Conservation (phyloP, 2,888 invertebrate genomes). For the Drosophila leonis region DNA sequence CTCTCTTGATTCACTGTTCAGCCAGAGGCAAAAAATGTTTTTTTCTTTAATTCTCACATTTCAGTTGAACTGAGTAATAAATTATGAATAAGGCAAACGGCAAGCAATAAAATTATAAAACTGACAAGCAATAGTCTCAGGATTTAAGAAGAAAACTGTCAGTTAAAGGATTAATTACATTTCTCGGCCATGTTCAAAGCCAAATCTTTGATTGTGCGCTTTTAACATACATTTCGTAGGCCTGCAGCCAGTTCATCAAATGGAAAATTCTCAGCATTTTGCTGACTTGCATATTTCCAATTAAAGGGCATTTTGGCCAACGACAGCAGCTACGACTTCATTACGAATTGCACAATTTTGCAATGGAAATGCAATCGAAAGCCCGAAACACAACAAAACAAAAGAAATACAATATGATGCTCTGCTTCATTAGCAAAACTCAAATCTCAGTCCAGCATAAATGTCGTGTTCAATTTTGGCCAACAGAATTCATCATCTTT, state of each 20-base stretch:
- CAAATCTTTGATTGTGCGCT: neutral
- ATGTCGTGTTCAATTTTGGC: constrained; percentile 68
- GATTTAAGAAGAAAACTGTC: constrained; percentile 9
- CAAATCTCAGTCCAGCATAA: constrained; percentile 27
- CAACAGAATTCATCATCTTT: constrained; percentile 56
- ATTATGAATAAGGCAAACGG: constrained; percentile 13
- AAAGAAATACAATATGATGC: constrained; percentile 44
- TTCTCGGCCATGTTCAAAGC: neutral
- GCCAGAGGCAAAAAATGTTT: constrained; percentile 50
- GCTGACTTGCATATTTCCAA: constrained; percentile 12
- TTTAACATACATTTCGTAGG: constrained; percentile 7
- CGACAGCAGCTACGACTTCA: constrained; percentile 25
- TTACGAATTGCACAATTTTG: constrained; percentile 13
- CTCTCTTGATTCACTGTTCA: constrained; percentile 9
- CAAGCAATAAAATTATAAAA: constrained; percentile 8
- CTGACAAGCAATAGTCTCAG: neutral
- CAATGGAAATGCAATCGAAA: constrained; percentile 20
- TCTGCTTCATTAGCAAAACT: constrained; percentile 60
- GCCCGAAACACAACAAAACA: constrained; percentile 11
- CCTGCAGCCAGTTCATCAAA: constrained; percentile 12
- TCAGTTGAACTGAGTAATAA: constrained; percentile 11
- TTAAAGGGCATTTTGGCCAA: constrained; percentile 30
- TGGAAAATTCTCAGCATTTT: constrained; percentile 8
- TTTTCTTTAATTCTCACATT: constrained; percentile 20
- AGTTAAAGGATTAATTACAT: constrained; percentile 32